phyloP scores from a whole-genome alignment of 2,888 invertebrate genomes.

The Megaustenia siamemsis region DNA sequence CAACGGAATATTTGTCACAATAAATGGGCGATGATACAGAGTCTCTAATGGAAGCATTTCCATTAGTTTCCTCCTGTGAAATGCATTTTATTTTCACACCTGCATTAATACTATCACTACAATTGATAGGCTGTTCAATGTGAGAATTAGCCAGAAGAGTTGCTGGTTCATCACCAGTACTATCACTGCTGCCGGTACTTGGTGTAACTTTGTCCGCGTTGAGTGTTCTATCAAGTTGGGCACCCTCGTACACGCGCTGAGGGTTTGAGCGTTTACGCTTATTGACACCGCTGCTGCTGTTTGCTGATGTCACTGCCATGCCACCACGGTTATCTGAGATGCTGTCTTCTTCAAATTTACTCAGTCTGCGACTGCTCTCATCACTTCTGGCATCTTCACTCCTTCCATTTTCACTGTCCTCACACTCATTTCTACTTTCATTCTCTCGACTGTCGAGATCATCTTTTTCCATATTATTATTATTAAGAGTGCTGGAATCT shows the following conservation, averaged over 20 bases:
- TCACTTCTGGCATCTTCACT: slow-evolving; percentile 30
- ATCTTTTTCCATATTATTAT: slow-evolving; percentile 36
- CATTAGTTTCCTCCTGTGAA: slow-evolving; percentile 30
- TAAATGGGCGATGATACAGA: neutral
- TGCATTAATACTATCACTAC: slow-evolving; percentile 26
- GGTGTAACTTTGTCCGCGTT: slow-evolving; percentile 83
- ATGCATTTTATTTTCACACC: slow-evolving; percentile 4
- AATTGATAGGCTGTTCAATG: neutral
- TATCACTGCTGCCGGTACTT: slow-evolving; percentile 73
- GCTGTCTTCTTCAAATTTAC: slow-evolving; percentile 50
- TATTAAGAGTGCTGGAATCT: slow-evolving; percentile 27
- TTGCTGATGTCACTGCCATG: slow-evolving; percentile 39
- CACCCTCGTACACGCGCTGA: slow-evolving; percentile 96
- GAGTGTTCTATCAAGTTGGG: slow-evolving; percentile 73
- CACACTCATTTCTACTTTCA: slow-evolving; percentile 20
- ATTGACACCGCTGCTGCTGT: slow-evolving; percentile 67
- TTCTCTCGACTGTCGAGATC: slow-evolving; percentile 7
- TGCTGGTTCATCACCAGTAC: slow-evolving; percentile 3
- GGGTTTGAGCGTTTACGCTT: slow-evolving; percentile 95
- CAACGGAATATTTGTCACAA: neutral
- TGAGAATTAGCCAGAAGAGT: neutral
- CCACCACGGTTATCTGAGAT: slow-evolving; percentile 22
- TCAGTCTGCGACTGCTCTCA: slow-evolving; percentile 56
- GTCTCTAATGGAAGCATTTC: neutral
- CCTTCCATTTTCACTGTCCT: slow-evolving; percentile 12